A percentile compares a stretch with the other conserved stretches of the same genome.
Conservation (phyloP, 2,797 vertebrate species). For the Gambusia yucatana region DNA sequence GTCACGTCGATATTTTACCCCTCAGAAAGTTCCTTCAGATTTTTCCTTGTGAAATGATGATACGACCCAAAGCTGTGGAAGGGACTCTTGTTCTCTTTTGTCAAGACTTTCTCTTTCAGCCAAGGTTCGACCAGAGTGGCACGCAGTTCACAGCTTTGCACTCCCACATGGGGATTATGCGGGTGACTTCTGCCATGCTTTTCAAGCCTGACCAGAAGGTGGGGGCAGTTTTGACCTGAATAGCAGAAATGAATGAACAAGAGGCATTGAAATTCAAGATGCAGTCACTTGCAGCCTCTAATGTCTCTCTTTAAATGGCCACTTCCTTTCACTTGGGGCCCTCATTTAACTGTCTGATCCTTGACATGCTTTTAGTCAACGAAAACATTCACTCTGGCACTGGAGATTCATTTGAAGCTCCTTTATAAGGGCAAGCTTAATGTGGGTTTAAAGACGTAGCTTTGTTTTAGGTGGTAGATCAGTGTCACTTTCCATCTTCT, state of each 20-base stretch:
- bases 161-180: conserved; percentile 64
- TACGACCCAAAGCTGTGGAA: not conserved
- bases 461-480: conserved; percentile 24
- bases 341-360: conserved; percentile 47
- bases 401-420: conserved; percentile 19
- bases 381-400: conserved; percentile 37
- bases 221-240: conserved; percentile 65
- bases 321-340: conserved; percentile 53
- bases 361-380: conserved; percentile 53
- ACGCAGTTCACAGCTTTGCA: conserved; percentile 48
- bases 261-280: conserved; percentile 71
- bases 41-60: not conserved
- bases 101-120: conserved; percentile 20
- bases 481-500: conserved; percentile 27
- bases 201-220: conserved; percentile 68
- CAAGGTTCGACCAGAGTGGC: conserved; percentile 53
- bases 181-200: conserved; percentile 68
- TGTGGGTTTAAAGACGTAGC: conserved; percentile 11
- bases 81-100: conserved; percentile 2
- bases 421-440: conserved; percentile 30
- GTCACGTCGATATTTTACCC: not conserved
- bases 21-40: not conserved
- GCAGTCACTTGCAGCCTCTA: conserved; percentile 63
- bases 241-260: conserved; percentile 62
- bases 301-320: conserved; percentile 74